Percentiles rank a stretch among this genome's conserved stretches.
Conservation (phyloP, 2,797 vertebrate species). For the Amniataba percoides region DNA sequence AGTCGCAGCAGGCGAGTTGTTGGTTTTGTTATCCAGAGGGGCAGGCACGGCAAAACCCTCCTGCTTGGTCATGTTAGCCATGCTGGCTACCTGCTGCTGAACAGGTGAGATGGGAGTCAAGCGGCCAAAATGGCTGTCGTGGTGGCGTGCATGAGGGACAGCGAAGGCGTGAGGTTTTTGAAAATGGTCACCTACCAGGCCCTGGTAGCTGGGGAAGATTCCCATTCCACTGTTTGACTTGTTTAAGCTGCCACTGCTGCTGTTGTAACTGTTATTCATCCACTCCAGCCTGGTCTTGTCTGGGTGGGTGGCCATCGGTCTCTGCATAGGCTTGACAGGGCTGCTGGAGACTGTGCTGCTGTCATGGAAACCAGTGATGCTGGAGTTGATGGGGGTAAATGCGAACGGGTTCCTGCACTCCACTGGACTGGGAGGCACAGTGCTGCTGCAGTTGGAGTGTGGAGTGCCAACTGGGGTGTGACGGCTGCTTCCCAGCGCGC, state of each 20-base stretch:
- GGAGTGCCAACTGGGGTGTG: constrained; percentile 96
- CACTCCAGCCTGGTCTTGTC: constrained; percentile 97
- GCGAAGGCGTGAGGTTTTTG: constrained; percentile 98
- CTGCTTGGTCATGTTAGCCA: constrained; percentile 88
- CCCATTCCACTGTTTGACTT: constrained; percentile 87
- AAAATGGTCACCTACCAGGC: constrained; percentile 95
- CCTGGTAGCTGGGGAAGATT: constrained; percentile 94
- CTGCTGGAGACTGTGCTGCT: constrained; percentile 94
- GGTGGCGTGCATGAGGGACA: constrained; percentile 92
- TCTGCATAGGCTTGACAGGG: constrained; percentile 98
- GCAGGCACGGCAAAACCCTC: constrained; percentile 98
- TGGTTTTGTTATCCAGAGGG: constrained; percentile 93
- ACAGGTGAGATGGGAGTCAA: constrained; percentile 96
- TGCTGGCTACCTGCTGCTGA: constrained; percentile 89
- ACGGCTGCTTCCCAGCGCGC: constrained; percentile 93
- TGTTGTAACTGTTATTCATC: constrained; percentile 95
- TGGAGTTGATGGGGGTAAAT: constrained; percentile 98
- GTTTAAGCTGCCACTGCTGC: constrained; percentile 76
- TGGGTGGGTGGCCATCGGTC: constrained; percentile 97
- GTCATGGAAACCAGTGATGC: constrained; percentile 92
- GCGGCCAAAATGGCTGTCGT: constrained; percentile 91
- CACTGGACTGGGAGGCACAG: constrained; percentile 95
- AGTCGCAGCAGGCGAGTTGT: constrained; percentile 79
- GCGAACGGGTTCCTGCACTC: constrained; percentile 98
- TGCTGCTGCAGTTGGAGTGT: constrained; percentile 97